phyloP scores from a whole-genome alignment of 2,797 vertebrate genomes.

The Micromesistius poutassou region DNA sequence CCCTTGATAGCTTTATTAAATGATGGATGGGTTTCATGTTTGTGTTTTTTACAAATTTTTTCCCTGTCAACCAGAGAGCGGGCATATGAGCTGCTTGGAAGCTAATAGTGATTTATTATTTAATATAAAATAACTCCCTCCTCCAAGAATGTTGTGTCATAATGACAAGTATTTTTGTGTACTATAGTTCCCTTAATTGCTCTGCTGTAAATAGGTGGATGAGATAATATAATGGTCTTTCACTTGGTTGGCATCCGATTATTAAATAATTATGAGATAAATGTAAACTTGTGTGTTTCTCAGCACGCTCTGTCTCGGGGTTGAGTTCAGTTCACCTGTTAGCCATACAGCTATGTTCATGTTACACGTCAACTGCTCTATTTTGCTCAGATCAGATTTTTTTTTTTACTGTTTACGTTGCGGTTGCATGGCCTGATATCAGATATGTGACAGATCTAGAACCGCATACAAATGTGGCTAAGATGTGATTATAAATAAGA shows the following conservation, averaged over 20 bases:
- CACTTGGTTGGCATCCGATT: neutral
- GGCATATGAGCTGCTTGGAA: neutral
- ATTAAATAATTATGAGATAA: neutral
- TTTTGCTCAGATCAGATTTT: neutral
- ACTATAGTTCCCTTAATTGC: neutral
- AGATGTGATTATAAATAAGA: constrained; percentile 13
- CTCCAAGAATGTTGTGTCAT: neutral
- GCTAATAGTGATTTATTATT: neutral
- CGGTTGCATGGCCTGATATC: neutral
- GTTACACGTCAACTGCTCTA: neutral
- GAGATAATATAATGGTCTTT: neutral
- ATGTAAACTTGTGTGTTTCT: neutral
- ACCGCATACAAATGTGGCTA: constrained; percentile 1
- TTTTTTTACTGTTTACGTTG: neutral
- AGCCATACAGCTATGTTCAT: neutral
- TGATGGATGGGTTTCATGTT: neutral
- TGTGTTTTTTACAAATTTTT: neutral
- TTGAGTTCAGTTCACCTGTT: constrained; percentile 1
- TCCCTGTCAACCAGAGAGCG: neutral
- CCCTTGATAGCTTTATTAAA: neutral
- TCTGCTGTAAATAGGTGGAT: neutral
- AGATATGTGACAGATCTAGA: constrained; percentile 9
- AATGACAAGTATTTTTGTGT: neutral
- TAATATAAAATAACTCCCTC: neutral
- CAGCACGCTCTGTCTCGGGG: neutral